These are phyloP conservation scores for Pseudochirops cupreus DNA, from an alignment of 2,797 vertebrate species.

Conservation along the genomic window DNA sequence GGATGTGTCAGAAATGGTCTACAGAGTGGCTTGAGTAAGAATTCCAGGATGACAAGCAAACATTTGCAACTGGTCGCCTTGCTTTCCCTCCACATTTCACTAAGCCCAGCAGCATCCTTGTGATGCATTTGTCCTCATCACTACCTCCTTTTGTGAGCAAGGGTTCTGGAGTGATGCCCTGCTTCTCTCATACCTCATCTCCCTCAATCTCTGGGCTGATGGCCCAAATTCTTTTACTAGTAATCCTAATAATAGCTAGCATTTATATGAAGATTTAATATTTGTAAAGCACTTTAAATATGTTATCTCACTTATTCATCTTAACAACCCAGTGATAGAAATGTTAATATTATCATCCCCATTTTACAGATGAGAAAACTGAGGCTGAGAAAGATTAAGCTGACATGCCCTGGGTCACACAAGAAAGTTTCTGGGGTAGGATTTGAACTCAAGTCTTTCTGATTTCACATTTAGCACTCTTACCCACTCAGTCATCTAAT, in stretches of 20 bases:
- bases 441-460: background rate
- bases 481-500: background rate
- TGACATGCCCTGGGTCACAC: no score
- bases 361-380: background rate
- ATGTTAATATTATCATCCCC: background rate
- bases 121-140: background rate
- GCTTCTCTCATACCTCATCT: background rate
- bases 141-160: background rate
- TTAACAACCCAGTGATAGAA: background rate
- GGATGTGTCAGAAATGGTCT: background rate
- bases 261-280: background rate
- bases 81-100: background rate
- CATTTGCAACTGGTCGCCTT: fast-evolving
- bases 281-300: background rate
- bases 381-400: background rate
- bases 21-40: background rate
- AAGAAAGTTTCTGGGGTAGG: background rate
- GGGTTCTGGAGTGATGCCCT: background rate
- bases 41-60: background rate
- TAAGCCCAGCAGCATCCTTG: background rate
- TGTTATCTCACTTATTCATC: background rate
- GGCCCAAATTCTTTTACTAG: background rate
- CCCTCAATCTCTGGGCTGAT: background rate
- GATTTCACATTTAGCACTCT: background rate
- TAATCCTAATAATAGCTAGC: background rate